Base-by-base conservation (phyloP, 37 sponge, comb jelly and placozoan genomes). In the Beroe ovata region DNA sequence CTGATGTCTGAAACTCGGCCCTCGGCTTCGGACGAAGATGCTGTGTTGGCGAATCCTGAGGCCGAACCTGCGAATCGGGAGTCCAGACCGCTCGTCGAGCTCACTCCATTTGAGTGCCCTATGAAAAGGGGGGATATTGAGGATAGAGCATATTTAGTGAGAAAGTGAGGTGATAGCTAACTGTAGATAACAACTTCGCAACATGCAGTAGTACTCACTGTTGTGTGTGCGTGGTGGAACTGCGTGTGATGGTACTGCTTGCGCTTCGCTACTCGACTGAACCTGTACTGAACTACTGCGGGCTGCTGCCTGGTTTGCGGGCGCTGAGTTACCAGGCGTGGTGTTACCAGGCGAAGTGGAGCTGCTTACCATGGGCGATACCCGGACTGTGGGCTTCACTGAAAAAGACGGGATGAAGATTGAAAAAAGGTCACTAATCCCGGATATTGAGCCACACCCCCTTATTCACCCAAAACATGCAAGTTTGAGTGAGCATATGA, bases 291-390 rank as follows among this genome's bases (percentile, higher is more conserved):
- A 47, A 47, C 54, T 47, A 6, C 11, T 47, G 69, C 69, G 2
- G 35, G 69, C 36, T 66, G 69, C 35, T 26, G 33, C 18, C 35
- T 33, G 69, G 33, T 32, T 66, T 34, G 1, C 69, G 16, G 32
- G 29, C 36, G 2, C 36, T 66, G 1, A 34, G 69, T 66, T 32
- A 0, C 23, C 3, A 22, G 8, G 63, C 21, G 16, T 34, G 36
- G 6, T 47, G 54, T 47, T 47, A 37, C 69, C 16, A 3, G 69
- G 69, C 34, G 69, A 66, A 37, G 69, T 66, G 16, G 69, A 66
- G 36, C 69, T 66, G 69, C 69, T 66, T 8, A 66, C 69, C 19
- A 66, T 66, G 69, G 69, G 69, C 0, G 69, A 66, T 66, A 66
- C 69, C 30, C 69, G 33, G 1, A 66, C 69, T 66, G 69, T 66